Evolutionary conservation across 2,888 invertebrate species (phyloP).

Genomic region (Leucania comma): DNA sequence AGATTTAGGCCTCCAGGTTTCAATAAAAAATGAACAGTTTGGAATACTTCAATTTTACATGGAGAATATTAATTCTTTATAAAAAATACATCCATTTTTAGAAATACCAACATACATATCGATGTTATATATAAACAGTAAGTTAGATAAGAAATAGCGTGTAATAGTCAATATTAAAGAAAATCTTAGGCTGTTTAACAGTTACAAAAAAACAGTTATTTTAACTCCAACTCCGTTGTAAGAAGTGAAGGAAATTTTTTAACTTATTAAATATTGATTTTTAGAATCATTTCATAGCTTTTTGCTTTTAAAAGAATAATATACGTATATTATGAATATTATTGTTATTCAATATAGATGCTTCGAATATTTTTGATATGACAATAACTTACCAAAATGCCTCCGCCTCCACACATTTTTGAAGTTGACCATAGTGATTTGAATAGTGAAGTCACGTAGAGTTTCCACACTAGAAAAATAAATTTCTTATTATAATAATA

Average conservation of each 20-base stretch:
- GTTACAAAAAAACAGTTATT: constrained; percentile 73
- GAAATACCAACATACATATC: constrained; percentile 90
- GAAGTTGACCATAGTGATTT: not conserved
- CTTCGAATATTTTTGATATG: constrained; percentile 62
- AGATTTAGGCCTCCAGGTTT: constrained; percentile 78
- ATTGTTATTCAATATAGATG: constrained; percentile 71
- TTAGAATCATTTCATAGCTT: constrained; percentile 74
- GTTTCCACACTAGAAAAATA: constrained; percentile 6
- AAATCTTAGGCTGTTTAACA: constrained; percentile 87
- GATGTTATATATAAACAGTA: constrained; percentile 88
- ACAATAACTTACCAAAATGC: constrained; percentile 26
- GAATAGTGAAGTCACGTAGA: not conserved
- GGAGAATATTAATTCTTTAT: constrained; percentile 71
- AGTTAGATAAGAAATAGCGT: constrained; percentile 79
- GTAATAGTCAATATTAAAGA: constrained; percentile 87
- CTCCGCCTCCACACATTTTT: constrained; percentile 8
- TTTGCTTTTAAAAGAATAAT: constrained; percentile 79
- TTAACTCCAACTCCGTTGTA: constrained; percentile 65
- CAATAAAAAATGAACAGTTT: constrained; percentile 70
- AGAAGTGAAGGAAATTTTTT: constrained; percentile 61
- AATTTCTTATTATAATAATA: too few relatives aligned
- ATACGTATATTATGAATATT: constrained; percentile 77
- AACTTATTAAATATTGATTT: constrained; percentile 64
- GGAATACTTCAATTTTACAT: constrained; percentile 75
- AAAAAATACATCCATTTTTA: constrained; percentile 82